A percentile compares a stretch with the other conserved stretches of the same genome.
Evolutionary conservation across 2,113 vertebrate genomes (phyloP).

Genomic region (Callionymus lyra): DNA sequence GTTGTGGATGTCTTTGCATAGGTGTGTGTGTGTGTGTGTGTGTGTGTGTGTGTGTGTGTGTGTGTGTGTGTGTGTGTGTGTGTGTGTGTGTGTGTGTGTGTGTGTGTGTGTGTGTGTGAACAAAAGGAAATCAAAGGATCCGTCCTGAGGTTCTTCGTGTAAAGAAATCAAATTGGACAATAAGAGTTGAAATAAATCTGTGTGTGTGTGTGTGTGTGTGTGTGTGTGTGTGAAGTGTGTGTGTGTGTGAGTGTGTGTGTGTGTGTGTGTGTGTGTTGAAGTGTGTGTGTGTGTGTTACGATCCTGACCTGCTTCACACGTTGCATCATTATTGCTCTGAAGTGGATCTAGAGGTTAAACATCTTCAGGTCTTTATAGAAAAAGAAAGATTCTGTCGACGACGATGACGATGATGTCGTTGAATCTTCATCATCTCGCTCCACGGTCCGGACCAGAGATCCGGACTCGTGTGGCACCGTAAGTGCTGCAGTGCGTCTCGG

Average conservation of each 20-base stretch:
- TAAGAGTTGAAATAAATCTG: slow-evolving; percentile 26
- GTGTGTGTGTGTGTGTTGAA: slow-evolving; percentile 39
- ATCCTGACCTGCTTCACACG: slow-evolving; percentile 27
- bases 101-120: slow-evolving; percentile 24
- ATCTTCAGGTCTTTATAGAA: slow-evolving; percentile 33
- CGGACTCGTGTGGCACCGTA: too few species aligned
- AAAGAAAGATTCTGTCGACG: too few species aligned
- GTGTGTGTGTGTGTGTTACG: slow-evolving; percentile 37
- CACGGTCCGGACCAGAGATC: slow-evolving; percentile 1
- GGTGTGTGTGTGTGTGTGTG: slow-evolving; percentile 8
- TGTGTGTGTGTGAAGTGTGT: slow-evolving; percentile 35
- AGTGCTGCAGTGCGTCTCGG: slow-evolving; percentile 8
- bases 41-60: slow-evolving; percentile 12
- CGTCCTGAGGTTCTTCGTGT: slow-evolving; percentile 52
- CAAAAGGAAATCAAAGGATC: slow-evolving; percentile 19
- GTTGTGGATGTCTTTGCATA: too few species aligned
- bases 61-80: slow-evolving; percentile 1
- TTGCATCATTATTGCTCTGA: slow-evolving; percentile 62
- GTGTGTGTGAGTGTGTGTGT: slow-evolving; percentile 38
- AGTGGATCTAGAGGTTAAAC: slow-evolving; percentile 28
- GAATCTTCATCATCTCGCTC: slow-evolving; percentile 21
- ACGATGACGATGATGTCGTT: too few species aligned
- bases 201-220: slow-evolving; percentile 37
- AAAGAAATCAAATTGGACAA: slow-evolving; percentile 23
- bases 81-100: too few species aligned